These are phyloP conservation scores for Drosophila tsacasi DNA, from an alignment of 1,140 invertebrate species.

Conservation along the genomic window DNA sequence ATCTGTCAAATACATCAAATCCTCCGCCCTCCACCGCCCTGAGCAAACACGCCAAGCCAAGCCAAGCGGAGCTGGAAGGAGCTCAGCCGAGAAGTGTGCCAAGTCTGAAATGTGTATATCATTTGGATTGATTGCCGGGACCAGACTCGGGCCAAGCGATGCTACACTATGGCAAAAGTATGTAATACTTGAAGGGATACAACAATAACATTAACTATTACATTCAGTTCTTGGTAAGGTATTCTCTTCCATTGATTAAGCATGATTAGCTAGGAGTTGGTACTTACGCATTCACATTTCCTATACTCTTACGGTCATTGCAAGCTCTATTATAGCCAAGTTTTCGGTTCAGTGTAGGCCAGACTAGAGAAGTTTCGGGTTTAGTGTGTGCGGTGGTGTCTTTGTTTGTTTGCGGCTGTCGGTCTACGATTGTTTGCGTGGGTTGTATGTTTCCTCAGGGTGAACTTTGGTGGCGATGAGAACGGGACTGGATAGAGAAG, in stretches of 20 bases:
- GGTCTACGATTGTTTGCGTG: slow-evolving; percentile 39
- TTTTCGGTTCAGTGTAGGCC: slow-evolving; percentile 5
- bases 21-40: slow-evolving; percentile 26
- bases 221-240: background rate
- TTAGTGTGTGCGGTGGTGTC: slow-evolving; percentile 23
- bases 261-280: background rate
- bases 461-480: slow-evolving; percentile 1
- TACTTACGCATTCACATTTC: background rate
- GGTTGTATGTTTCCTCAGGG: slow-evolving; percentile 43
- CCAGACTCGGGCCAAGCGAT: slow-evolving; percentile 20
- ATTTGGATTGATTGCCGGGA: slow-evolving; percentile 76
- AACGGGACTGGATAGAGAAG: background rate
- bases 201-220: background rate
- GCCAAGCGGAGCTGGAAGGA: slow-evolving; percentile 37
- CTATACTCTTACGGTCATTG: background rate
- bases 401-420: slow-evolving; percentile 66
- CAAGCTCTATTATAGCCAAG: background rate
- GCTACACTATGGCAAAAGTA: slow-evolving; percentile 1
- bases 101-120: slow-evolving; percentile 77
- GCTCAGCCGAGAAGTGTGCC: slow-evolving; percentile 37
- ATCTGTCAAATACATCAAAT: slow-evolving; percentile 80
- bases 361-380: slow-evolving; percentile 9
- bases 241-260: background rate
- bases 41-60: slow-evolving; percentile 50
- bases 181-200: too few relatives aligned